Percentiles rank a stretch among this genome's conserved stretches.
Conservation (phyloP, 2,797 vertebrate genomes). For the Pseudochromis fuscus region DNA sequence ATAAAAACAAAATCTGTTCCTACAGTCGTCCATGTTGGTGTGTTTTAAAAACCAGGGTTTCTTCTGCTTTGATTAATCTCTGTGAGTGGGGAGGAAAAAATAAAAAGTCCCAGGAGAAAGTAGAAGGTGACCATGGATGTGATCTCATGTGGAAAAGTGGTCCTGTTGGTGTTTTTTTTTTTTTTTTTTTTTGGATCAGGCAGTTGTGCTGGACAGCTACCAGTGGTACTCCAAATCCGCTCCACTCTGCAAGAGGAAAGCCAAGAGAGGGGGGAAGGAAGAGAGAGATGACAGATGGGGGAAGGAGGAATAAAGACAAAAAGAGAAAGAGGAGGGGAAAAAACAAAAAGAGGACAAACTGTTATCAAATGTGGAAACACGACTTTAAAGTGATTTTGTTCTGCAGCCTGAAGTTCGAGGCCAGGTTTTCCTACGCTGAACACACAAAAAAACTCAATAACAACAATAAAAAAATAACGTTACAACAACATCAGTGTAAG, state of each 20-base stretch:
- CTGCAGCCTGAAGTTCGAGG: constrained; percentile 41
- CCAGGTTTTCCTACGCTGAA: constrained; percentile 34
- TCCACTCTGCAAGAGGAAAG: constrained; percentile 90
- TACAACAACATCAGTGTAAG: constrained; percentile 28
- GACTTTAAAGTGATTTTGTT: constrained; percentile 10
- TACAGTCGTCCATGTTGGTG: constrained; percentile 59
- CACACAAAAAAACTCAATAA: not conserved
- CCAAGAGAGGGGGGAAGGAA: constrained; percentile 23
- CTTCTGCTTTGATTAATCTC: constrained; percentile 76
- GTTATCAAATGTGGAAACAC: constrained; percentile 33
- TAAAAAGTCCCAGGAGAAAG: constrained; percentile 53
- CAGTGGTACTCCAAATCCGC: constrained; percentile 96
- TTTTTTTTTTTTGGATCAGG: constrained; percentile 82
- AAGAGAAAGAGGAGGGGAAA: not conserved
- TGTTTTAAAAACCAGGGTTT: constrained; percentile 60
- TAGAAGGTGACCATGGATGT: constrained; percentile 85
- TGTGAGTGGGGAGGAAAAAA: constrained; percentile 82
- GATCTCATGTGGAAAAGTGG: constrained; percentile 86
- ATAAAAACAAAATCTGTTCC: constrained; percentile 47
- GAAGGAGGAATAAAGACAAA: not conserved
- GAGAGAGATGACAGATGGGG: not conserved
- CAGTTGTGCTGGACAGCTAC: constrained; percentile 87
- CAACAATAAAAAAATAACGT: constrained; percentile 17
- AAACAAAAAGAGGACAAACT: not conserved
- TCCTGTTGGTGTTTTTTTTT: no score